Conservation (phyloP, 1,140 invertebrate genomes). For the Homarus americanus region DNA sequence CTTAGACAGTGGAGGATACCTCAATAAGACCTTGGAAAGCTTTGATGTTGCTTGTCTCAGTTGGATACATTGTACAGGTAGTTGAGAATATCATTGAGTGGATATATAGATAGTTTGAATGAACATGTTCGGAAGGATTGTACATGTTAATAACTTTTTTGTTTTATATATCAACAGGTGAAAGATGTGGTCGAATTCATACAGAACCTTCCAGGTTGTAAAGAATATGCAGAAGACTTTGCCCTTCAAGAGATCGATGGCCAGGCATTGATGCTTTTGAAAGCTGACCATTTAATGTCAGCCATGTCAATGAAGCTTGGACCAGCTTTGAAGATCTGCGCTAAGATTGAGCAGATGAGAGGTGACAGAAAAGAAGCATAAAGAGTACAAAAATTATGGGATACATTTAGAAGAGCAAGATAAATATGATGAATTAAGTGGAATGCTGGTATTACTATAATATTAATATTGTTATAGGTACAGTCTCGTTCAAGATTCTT, state of each 20-base stretch:
- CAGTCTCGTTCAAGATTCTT: no score
- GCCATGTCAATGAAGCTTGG: constrained; percentile 97
- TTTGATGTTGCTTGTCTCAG: no score
- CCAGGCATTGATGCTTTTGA: constrained; percentile 94
- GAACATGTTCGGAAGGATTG: no score
- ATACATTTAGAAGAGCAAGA: constrained; percentile 14
- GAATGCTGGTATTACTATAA: neutral
- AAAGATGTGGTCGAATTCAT: constrained; percentile 88
- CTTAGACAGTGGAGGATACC: no score
- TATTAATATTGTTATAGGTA: constrained; percentile 7
- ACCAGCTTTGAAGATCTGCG: constrained; percentile 95
- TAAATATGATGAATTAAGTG: constrained; percentile 3
- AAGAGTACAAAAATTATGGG: constrained; percentile 11
- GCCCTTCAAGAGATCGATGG: constrained; percentile 97
- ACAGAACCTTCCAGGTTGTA: constrained; percentile 90
- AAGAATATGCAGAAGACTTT: constrained; percentile 96
- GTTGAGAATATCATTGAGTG: no score
- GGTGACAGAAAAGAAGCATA: constrained; percentile 69
- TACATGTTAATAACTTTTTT: no score
- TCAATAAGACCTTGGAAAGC: no score
- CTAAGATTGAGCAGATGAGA: constrained; percentile 87
- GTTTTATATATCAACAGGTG: constrained; percentile 78
- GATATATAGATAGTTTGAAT: no score
- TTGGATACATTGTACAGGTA: no score
- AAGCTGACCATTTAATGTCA: constrained; percentile 95